A percentile compares a stretch with the other conserved stretches of the same genome.
Conservation (phyloP, 2,888 invertebrate genomes). For the Megamerina dolium region DNA sequence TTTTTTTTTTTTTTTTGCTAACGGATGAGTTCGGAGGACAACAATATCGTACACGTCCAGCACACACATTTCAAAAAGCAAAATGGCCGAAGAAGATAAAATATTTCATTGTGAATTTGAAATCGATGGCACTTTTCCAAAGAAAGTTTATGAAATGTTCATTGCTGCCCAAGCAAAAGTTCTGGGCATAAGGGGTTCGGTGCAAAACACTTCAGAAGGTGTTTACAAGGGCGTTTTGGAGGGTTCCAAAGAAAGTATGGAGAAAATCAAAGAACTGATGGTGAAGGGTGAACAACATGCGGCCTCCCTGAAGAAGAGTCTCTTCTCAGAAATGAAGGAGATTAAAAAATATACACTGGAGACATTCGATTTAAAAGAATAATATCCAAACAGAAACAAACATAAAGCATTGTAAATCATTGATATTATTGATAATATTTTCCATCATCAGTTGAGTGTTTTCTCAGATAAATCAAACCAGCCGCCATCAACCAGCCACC, state of each 20-base stretch:
- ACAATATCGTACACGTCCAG: too few relatives aligned
- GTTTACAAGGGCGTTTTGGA: constrained; percentile 14
- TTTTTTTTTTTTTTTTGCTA: too few relatives aligned
- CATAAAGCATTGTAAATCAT: constrained; percentile 5
- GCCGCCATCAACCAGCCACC: too few relatives aligned
- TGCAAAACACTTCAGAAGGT: constrained; percentile 13
- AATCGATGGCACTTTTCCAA: constrained; percentile 16
- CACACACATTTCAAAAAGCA: too few relatives aligned
- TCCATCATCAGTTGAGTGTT: not conserved
- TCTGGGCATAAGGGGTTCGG: constrained; percentile 14
- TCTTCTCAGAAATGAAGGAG: constrained; percentile 4
- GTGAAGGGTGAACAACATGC: constrained; percentile 3
- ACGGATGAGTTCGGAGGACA: too few relatives aligned
- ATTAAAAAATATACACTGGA: constrained; percentile 8
- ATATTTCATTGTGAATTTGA: constrained; percentile 14
- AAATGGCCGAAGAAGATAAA: too few relatives aligned
- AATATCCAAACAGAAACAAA: not conserved
- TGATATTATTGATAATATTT: not conserved
- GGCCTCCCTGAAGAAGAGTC: not conserved
- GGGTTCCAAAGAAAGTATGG: constrained; percentile 8
- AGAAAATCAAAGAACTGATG: constrained; percentile 9
- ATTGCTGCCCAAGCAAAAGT: constrained; percentile 14
- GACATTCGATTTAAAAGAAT: constrained; percentile 5
- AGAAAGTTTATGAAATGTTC: constrained; percentile 14
- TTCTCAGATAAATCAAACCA: too few relatives aligned